Evolutionary conservation across 2,113 vertebrate species (phyloP), one percentile per base, ranked within the genome.

Genomic region (Amphilophus citrinellus): DNA sequence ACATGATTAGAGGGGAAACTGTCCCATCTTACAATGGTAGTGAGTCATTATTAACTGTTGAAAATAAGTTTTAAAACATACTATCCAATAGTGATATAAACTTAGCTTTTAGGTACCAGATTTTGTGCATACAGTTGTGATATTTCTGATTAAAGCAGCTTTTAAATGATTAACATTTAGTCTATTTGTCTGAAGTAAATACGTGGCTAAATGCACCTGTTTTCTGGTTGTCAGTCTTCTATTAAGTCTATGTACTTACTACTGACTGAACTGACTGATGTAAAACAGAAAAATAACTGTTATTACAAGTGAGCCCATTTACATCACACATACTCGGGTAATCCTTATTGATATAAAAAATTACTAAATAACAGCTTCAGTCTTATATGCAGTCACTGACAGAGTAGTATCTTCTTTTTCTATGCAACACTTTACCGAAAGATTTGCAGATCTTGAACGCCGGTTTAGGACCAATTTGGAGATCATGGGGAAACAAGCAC

Each of bases 231-330:
- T 18, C 65, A 50, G 65, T 71, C 44, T 71, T 50, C 44, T 53
- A 20, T 5, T 50, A 15, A 50, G 42, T 7, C 3, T 27, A 47
- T 68, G 13, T 68, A 47, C 47, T 7, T 68, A 44, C 39, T 66
- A 44, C 63, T 66, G 15, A 22, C 47, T 10, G 65, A 68, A 27
- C 10, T 47, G 24, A 71, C 2, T 3, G 44, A 53, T 11, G 17
- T 53, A 53, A 53, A 71, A 32, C 44, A 47, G 39, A 47, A 27
- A 0, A 66, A 30, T 1, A 44, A 10, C 10, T 71, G 0, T 50
- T 50, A 44, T 50, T 71, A 47, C 5, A 20, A 32, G 24, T 30
- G 24, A 30, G 8, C 5, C 5, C 9, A 50, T 32, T 71, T 53
- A 32, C 50, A 27, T 73, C 27, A 53, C 2, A 50, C 7, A n/a